Evolutionary conservation across 2,797 vertebrate genomes (phyloP).

Genomic region (Urocyon cinereoargenteus): DNA sequence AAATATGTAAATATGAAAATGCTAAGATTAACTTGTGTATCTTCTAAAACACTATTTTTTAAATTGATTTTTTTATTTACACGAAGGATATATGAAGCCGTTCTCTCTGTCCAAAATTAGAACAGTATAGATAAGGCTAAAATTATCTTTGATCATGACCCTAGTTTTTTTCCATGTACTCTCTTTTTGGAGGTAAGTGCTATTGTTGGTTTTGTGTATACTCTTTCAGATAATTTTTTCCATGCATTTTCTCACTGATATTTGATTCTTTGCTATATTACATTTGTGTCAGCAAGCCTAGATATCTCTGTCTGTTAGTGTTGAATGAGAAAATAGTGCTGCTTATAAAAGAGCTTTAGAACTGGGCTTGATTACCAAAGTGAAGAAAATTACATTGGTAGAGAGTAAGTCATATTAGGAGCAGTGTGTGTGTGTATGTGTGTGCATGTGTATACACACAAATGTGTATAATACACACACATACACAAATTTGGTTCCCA

Average conservation of each 20-base stretch:
- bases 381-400: not conserved
- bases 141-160: not conserved
- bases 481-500: not conserved
- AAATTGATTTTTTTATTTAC: not conserved
- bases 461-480: not conserved
- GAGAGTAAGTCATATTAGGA: not conserved
- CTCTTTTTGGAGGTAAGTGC: not conserved
- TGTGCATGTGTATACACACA: not conserved
- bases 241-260: not conserved
- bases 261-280: not conserved
- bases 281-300: not conserved
- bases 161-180: not conserved
- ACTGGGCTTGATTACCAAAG: not conserved
- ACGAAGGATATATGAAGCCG: not conserved
- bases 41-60: not conserved
- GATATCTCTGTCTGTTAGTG: not conserved
- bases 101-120: not conserved
- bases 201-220: not conserved
- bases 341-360: not conserved
- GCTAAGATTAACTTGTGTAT: not conserved
- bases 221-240: not conserved
- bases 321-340: not conserved
- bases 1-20: not conserved
- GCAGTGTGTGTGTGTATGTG: not conserved
- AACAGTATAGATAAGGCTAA: not conserved